These are phyloP conservation scores for Dipodomys merriami DNA, from an alignment of 2,113 vertebrate species.

Conservation along the genomic window DNA sequence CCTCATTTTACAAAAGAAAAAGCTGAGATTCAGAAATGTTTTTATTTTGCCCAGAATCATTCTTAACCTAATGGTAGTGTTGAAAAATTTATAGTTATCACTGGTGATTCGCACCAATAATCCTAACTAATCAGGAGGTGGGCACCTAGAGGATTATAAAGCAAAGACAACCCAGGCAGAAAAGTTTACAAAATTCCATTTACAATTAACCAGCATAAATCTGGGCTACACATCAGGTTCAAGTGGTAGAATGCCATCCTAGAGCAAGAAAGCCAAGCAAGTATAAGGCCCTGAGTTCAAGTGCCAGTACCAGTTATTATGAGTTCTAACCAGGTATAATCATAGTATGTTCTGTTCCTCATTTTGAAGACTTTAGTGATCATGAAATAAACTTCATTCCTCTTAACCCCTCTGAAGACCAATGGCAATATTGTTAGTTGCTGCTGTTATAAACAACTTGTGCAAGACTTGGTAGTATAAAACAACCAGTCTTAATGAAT, in stretches of 20 bases:
- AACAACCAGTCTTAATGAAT: background rate
- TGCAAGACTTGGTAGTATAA: background rate
- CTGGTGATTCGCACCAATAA: too few species aligned
- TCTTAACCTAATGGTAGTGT: background rate
- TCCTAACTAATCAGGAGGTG: too few species aligned
- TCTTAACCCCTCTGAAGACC: background rate
- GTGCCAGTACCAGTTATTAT: background rate
- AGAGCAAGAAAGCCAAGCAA: too few species aligned
- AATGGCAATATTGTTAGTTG: background rate
- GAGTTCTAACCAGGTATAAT: background rate
- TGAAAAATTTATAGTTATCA: too few species aligned
- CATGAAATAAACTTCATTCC: background rate
- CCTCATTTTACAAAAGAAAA: background rate
- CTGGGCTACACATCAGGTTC: too few species aligned
- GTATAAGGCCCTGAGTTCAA: too few species aligned
- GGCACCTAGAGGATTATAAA: too few species aligned
- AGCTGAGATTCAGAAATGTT: background rate
- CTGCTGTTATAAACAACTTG: background rate
- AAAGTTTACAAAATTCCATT: too few species aligned
- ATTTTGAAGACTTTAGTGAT: background rate
- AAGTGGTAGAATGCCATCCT: too few species aligned
- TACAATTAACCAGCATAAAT: too few species aligned
- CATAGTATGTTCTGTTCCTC: background rate
- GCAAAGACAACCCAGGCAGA: too few species aligned
- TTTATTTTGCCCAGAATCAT: constrained; percentile 14